Conservation (phyloP, 1,140 invertebrate genomes). For the Macrobrachium nipponense region DNA sequence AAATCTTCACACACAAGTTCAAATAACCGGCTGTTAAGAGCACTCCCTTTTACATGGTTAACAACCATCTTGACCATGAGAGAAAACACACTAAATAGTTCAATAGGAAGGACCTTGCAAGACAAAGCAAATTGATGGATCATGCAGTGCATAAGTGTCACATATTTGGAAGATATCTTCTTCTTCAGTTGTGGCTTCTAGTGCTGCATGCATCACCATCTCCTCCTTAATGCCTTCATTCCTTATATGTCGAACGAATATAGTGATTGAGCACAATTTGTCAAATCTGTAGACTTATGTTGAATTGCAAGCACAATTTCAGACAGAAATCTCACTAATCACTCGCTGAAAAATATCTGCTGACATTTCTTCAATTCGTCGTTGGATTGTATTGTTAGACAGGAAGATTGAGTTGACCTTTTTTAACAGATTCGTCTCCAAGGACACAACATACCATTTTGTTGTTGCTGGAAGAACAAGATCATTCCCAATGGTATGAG, state of each 20-base stretch:
- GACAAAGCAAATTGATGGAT: constrained; percentile 25
- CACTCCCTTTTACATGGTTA: constrained; percentile 8
- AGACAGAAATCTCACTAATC: constrained; percentile 20
- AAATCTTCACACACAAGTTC: constrained; percentile 17
- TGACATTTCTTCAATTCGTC: constrained; percentile 27
- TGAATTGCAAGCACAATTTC: neutral
- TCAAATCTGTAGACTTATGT: constrained; percentile 35
- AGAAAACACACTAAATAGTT: neutral
- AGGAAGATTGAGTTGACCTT: constrained; percentile 10
- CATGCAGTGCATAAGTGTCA: constrained; percentile 26
- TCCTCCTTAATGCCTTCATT: constrained; percentile 37
- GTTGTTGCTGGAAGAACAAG: constrained; percentile 32
- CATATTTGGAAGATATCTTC: constrained; percentile 17
- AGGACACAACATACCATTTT: constrained; percentile 19
- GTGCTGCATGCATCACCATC: constrained; percentile 17
- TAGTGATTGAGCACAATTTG: constrained; percentile 28
- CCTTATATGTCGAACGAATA: constrained; percentile 15
- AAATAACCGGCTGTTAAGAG: constrained; percentile 13
- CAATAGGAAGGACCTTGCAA: constrained; percentile 15
- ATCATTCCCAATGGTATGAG: constrained; percentile 24
- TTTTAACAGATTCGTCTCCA: constrained; percentile 28
- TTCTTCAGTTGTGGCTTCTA: constrained; percentile 32
- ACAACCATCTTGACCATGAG: constrained; percentile 26
- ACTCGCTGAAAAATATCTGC: constrained; percentile 33
- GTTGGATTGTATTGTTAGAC: constrained; percentile 27